These are phyloP conservation scores for Proterorhinus semilunaris DNA, from an alignment of 2,113 vertebrate genomes.

Conservation along the genomic window DNA sequence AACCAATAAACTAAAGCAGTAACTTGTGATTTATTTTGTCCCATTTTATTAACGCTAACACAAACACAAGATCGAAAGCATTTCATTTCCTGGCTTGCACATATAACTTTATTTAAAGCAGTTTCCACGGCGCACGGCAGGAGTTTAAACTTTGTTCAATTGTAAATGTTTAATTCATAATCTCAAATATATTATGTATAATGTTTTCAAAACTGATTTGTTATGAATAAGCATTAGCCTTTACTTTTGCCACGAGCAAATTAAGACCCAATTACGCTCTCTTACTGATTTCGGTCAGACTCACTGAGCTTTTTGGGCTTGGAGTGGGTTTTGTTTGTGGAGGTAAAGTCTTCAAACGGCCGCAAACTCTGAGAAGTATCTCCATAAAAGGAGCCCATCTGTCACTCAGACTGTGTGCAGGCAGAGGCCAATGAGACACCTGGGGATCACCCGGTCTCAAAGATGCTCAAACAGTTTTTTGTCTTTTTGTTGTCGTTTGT, in stretches of 20 bases:
- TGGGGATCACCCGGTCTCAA: background rate
- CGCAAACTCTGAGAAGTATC: background rate
- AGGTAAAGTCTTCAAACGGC: background rate
- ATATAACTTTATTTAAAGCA: background rate
- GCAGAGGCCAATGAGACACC: background rate
- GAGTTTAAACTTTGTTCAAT: background rate
- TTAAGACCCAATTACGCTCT: background rate
- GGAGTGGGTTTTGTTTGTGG: background rate
- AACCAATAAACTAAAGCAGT: too few species aligned
- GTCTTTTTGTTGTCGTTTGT: too few species aligned
- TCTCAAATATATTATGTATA: background rate
- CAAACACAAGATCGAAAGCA: too few species aligned
- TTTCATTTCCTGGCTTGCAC: background rate
- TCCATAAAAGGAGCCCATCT: slow-evolving; percentile 1
- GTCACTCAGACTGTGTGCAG: background rate
- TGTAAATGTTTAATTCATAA: background rate
- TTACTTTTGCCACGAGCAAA: background rate
- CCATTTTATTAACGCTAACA: too few species aligned
- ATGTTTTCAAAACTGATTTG: background rate
- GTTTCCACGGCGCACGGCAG: background rate
- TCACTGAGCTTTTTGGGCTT: background rate
- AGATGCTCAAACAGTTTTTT: background rate
- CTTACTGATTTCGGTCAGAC: background rate
- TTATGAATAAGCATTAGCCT: background rate
- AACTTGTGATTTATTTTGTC: too few species aligned